phyloP scores from a whole-genome alignment of 2,888 invertebrate species.

The Orchesella flavescens region DNA sequence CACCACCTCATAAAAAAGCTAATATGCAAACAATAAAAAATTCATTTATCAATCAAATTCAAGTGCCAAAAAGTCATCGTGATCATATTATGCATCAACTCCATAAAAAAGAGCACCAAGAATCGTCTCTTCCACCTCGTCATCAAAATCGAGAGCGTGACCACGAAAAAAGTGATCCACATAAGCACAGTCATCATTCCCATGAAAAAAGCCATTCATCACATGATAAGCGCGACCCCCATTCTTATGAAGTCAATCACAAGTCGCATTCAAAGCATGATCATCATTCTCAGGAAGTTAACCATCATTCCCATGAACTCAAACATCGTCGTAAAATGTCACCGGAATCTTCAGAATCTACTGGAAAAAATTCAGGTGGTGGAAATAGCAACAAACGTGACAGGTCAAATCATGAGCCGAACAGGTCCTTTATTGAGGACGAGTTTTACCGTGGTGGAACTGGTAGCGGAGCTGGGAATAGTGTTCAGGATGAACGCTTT shows the following conservation, averaged over 20 bases:
- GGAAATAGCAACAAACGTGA: neutral
- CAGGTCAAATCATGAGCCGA: neutral
- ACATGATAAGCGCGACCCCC: too few species aligned
- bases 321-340: neutral
- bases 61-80: conserved; percentile 26
- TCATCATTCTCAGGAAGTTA: neutral
- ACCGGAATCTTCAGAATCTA: neutral
- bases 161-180: neutral
- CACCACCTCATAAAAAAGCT: conserved; percentile 7
- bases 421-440: neutral
- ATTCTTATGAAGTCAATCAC: too few species aligned
- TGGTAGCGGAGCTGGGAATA: neutral
- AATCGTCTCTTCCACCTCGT: too few species aligned
- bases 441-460: neutral
- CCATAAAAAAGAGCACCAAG: neutral
- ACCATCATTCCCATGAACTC: neutral
- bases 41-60: neutral
- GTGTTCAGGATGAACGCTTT: neutral
- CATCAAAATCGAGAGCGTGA: neutral
- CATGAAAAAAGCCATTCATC: neutral
- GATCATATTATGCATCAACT: neutral
- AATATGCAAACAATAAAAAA: neutral
- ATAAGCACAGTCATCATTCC: neutral
- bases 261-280: neutral
- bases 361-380: neutral